Evolutionary conservation across 2,888 invertebrate genomes (phyloP).

Genomic region (Calliscelio sp.): DNA sequence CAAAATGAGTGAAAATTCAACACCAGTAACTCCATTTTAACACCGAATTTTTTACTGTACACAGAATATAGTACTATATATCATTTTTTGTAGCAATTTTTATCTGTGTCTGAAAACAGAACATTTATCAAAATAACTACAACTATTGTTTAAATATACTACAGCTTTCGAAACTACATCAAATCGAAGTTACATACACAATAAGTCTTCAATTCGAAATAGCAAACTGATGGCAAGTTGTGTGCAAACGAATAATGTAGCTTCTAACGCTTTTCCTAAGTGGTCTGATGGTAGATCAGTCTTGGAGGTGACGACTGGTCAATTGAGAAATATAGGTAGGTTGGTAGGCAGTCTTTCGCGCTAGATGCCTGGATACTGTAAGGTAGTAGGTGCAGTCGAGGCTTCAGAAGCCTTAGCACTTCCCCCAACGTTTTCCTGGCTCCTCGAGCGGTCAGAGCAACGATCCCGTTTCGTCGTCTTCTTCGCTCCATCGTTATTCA

Average conservation of each 20-base stretch:
- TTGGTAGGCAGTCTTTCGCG: constrained; percentile 77
- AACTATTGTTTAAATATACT: no score
- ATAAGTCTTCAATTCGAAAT: constrained; percentile 26
- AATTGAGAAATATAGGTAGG: constrained; percentile 79
- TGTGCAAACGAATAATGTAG: constrained; percentile 15
- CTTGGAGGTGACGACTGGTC: constrained; percentile 79
- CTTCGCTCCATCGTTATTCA: constrained; percentile 64
- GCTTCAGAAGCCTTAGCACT: constrained; percentile 83
- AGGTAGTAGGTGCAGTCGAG: constrained; percentile 76
- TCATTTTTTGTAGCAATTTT: no score
- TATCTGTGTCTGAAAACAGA: no score
- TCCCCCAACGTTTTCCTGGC: constrained; percentile 69
- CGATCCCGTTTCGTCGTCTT: constrained; percentile 66
- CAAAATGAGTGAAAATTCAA: no score
- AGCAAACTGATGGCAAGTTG: constrained; percentile 4
- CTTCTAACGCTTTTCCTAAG: constrained; percentile 59
- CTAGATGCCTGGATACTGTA: constrained; percentile 64
- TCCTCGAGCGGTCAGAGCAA: constrained; percentile 62
- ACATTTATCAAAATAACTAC: no score
- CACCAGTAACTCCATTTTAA: no score
- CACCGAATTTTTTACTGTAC: no score
- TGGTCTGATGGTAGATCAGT: constrained; percentile 62
- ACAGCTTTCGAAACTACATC: no score
- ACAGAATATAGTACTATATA: no score
- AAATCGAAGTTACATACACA: not conserved